Evolutionary conservation across 2,113 vertebrate species (phyloP), one percentile per base, ranked within the genome.

Genomic region (Panurus biarmicus): DNA sequence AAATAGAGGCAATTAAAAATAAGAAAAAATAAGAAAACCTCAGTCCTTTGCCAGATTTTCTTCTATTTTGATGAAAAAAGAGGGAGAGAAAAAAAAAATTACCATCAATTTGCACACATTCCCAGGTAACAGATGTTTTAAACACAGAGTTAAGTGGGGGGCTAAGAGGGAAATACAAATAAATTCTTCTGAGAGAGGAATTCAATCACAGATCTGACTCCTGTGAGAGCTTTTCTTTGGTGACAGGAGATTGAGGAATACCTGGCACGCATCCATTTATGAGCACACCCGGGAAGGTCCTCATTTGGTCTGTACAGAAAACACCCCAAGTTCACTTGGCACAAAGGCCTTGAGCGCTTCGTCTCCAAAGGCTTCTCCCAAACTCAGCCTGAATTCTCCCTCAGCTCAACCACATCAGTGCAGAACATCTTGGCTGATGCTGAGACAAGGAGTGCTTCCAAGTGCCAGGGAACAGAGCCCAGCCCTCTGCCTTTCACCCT

Each of bases 301-400:
- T 76, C 16, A 0, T 6, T 24, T 23, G 36, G 7, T 22, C 86
- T 11, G 5, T 2, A 29, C 11, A 53, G 12, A 69, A 74, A 89
- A 56, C 1, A 2, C 28, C 35, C 4, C 1, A 0, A 29, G 28
- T 11, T 23, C 14, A 2, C 3, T 26, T 17, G 56, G 54, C 51
- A 48, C 31, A 31, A 69, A 70, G 25, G 53, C 45, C 9, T 2
- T 0, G 25, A 40, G 53, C 4, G 42, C 58, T 66, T 40, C 11
- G 1, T 8, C 35, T 50, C 65, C 47, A 20, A 66, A 50, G 87
- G 4, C 45, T 58, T n/a, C 45, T 57, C 13, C 13, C 40, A 48
- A 0, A 21, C 22, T 11, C 23, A 16, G 14, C 12, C 1, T 1
- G 51, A 89, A 65, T 45, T 6, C 28, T 57, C 83, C 4, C 15